Evolutionary conservation across 92 coral and sea anemone species (phyloP).

Genomic region (Ricordea florida): DNA sequence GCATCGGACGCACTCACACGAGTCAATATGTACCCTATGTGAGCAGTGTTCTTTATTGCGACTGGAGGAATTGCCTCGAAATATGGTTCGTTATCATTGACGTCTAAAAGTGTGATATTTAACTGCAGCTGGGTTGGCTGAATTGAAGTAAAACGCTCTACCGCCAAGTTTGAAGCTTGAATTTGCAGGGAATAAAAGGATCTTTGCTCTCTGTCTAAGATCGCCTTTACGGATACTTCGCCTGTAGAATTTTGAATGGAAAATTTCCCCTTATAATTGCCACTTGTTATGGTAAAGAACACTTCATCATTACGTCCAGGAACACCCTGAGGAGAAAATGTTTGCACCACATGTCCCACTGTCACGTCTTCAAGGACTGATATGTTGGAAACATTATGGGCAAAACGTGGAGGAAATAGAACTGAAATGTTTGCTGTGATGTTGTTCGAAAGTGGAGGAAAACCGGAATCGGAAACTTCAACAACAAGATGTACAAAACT

Average conservation of each 20-base stretch:
- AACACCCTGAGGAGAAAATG: slow-evolving; percentile 16
- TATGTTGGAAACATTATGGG: slow-evolving; percentile 1
- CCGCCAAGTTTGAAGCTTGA: slow-evolving; percentile 32
- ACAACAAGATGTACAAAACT: slow-evolving; percentile 5
- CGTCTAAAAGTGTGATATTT: slow-evolving; percentile 11
- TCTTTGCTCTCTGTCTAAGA: slow-evolving; percentile 44
- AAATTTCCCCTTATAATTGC: slow-evolving; percentile 28
- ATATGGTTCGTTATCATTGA: slow-evolving; percentile 46
- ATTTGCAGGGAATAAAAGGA: slow-evolving; percentile 17
- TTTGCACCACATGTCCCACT: not conserved
- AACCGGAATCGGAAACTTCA: slow-evolving; percentile 45
- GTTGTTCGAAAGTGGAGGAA: slow-evolving; percentile 21
- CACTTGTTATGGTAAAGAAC: slow-evolving; percentile 6
- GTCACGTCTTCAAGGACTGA: slow-evolving; percentile 35
- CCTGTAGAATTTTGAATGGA: slow-evolving; percentile 34
- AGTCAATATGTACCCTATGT: slow-evolving; percentile 18
- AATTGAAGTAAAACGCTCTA: slow-evolving; percentile 26
- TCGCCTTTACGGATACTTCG: slow-evolving; percentile 8
- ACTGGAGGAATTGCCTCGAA: not conserved
- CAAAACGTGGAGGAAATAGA: slow-evolving; percentile 39
- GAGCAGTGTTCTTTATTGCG: slow-evolving; percentile 29
- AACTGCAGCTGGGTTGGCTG: not conserved
- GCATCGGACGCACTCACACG: slow-evolving; percentile 46
- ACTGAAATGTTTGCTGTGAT: slow-evolving; percentile 15
- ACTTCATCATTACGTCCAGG: slow-evolving; percentile 12